Conservation (phyloP, 2,113 vertebrate genomes). For the Epinephelus cyanopodus region DNA sequence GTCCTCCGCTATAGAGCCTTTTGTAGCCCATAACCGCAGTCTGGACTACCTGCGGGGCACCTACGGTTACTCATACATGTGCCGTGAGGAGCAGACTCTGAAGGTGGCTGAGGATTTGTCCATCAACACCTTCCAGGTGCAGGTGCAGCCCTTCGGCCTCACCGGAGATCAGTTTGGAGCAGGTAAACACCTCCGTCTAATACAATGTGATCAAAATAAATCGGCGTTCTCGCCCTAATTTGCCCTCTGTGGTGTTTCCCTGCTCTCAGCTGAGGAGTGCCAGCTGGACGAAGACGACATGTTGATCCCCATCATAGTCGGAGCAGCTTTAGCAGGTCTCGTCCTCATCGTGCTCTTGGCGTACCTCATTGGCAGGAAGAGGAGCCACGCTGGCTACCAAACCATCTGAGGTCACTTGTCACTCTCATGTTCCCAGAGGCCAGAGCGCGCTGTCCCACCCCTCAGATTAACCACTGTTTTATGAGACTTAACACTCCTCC, state of each 20-base stretch:
- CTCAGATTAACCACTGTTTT: slow-evolving; percentile 73
- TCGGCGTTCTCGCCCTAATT: not conserved
- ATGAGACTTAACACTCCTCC: slow-evolving; percentile 29
- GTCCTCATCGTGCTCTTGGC: slow-evolving; percentile 95
- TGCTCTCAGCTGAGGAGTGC: slow-evolving; percentile 91
- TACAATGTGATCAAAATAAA: not conserved
- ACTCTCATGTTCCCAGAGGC: slow-evolving; percentile 39
- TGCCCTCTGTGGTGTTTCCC: not conserved
- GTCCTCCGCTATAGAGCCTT: slow-evolving; percentile 43
- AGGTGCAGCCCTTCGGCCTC: slow-evolving; percentile 92
- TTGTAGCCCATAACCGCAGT: slow-evolving; percentile 76
- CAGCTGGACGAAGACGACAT: slow-evolving; percentile 92
- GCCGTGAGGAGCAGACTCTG: slow-evolving; percentile 87
- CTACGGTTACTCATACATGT: slow-evolving; percentile 92
- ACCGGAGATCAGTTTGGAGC: slow-evolving; percentile 88
- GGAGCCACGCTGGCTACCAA: slow-evolving; percentile 98
- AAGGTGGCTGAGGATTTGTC: slow-evolving; percentile 76
- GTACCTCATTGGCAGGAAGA: slow-evolving; percentile 96
- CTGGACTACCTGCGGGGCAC: slow-evolving; percentile 89
- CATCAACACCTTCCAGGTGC: slow-evolving; percentile 89
- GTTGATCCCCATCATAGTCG: slow-evolving; percentile 97
- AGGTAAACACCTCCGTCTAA: slow-evolving; percentile 81
- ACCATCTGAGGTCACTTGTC: slow-evolving; percentile 89
- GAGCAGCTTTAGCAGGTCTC: slow-evolving; percentile 93
- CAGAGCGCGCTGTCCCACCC: slow-evolving; percentile 64